These are phyloP conservation scores for Andrena bucephala DNA, from an alignment of 2,888 invertebrate species.

Conservation along the genomic window DNA sequence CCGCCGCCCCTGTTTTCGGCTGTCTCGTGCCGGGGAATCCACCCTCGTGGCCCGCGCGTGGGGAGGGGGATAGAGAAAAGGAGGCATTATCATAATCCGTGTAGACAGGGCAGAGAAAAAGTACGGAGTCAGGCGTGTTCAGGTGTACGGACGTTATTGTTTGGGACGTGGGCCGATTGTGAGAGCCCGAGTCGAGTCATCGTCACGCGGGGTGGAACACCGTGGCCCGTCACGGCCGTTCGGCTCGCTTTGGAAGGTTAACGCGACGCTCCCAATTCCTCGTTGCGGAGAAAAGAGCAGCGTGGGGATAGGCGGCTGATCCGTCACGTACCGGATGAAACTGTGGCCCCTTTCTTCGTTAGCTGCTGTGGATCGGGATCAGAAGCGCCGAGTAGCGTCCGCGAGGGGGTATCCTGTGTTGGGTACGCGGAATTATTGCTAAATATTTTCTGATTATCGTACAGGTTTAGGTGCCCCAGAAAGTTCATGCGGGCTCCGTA, in stretches of 20 bases:
- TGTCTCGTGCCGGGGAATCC: slow-evolving; percentile 75
- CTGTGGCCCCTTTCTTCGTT: slow-evolving; percentile 7
- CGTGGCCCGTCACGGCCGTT: slow-evolving; percentile 46
- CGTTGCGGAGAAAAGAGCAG: slow-evolving; percentile 34
- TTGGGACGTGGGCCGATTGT: slow-evolving; percentile 19
- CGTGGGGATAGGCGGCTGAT: slow-evolving; percentile 16
- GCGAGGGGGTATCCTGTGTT: too few species aligned
- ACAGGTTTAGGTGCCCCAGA: not conserved
- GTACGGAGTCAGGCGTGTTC: slow-evolving; percentile 57
- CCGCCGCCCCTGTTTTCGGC: slow-evolving; percentile 70
- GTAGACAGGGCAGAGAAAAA: slow-evolving; percentile 61
- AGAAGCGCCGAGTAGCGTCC: not conserved
- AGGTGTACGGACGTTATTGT: slow-evolving; percentile 61
- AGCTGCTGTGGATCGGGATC: not conserved
- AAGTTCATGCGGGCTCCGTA: not conserved
- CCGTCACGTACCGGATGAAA: slow-evolving; percentile 23
- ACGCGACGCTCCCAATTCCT: slow-evolving; percentile 44
- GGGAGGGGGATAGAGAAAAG: slow-evolving; percentile 42
- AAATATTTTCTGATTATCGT: too few species aligned
- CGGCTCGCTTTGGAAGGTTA: slow-evolving; percentile 39
- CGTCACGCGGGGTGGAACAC: slow-evolving; percentile 18
- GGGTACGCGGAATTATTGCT: too few species aligned
- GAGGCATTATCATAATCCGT: slow-evolving; percentile 81
- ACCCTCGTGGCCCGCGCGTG: slow-evolving; percentile 57
- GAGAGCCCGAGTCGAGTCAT: slow-evolving; percentile 41